Evolutionary conservation across 2,797 vertebrate species (phyloP).

Genomic region (Halcyon chelicuti): DNA sequence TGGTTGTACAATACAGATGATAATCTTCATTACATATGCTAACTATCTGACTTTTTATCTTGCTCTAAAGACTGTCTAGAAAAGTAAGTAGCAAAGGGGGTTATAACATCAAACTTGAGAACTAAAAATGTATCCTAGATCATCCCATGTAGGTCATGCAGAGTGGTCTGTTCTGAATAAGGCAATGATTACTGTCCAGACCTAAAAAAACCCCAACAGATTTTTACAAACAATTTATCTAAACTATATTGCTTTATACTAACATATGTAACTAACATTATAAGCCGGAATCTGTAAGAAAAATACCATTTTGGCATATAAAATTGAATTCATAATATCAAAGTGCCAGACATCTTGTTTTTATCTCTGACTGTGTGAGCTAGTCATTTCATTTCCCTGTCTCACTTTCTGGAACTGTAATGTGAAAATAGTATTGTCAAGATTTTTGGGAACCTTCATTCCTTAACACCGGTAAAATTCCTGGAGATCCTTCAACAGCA

Average conservation of each 20-base stretch:
- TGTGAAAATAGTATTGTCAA: not conserved
- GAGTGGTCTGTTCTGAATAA: conserved; percentile 1
- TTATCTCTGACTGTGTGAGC: not conserved
- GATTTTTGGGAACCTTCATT: not conserved
- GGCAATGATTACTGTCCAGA: not conserved
- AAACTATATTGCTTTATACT: conserved; percentile 15
- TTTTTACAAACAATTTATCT: conserved; percentile 2
- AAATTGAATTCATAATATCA: not conserved
- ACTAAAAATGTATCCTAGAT: conserved; percentile 26
- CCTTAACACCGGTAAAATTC: not conserved
- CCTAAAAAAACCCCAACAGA: not conserved
- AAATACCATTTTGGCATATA: not conserved
- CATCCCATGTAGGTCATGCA: not conserved
- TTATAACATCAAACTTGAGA: not conserved
- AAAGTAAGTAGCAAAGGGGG: not conserved
- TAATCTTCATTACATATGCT: not conserved
- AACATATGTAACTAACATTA: not conserved
- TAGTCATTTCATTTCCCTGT: not conserved
- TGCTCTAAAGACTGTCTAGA: not conserved
- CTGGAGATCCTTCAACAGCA: not conserved
- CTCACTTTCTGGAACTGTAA: not conserved
- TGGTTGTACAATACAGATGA: not conserved
- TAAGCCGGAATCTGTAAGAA: not conserved
- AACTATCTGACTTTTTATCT: not conserved
- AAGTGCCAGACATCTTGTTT: not conserved